Evolutionary conservation across 2,113 vertebrate genomes (phyloP).

Genomic region (Pluvianellus socialis): DNA sequence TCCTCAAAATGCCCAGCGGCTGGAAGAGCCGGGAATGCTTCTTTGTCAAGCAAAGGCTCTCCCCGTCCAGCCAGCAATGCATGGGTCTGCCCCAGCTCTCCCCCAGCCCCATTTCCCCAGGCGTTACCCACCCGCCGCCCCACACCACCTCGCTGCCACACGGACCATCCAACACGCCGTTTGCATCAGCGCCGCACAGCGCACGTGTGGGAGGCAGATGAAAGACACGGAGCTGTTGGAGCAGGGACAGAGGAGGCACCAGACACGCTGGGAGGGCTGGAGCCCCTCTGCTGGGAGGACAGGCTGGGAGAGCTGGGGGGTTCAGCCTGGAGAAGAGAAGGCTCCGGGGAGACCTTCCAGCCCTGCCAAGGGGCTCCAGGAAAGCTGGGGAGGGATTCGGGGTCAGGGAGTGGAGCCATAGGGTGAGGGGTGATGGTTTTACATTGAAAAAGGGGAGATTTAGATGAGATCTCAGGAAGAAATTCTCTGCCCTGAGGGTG

Average conservation of each 20-base stretch:
- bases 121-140: background rate
- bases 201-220: background rate
- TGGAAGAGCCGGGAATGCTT: background rate
- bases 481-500: rapidly evolving
- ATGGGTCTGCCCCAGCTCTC: background rate
- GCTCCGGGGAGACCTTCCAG: background rate
- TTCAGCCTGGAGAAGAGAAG: background rate
- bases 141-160: background rate
- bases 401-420: rapidly evolving
- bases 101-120: background rate
- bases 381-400: too few species aligned
- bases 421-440: background rate
- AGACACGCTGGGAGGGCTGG: rapidly evolving
- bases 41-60: background rate
- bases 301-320: background rate
- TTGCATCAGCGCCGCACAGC: rapidly evolving
- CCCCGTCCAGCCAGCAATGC: rapidly evolving
- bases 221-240: background rate
- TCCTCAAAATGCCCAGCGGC: background rate
- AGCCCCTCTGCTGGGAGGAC: background rate
- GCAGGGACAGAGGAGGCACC: background rate
- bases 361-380: too few species aligned
- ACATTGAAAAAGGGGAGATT: background rate
- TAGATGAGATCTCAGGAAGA: background rate
- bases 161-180: background rate